phyloP scores from a whole-genome alignment of 1,140 invertebrate genomes.

The Papilio machaon region DNA sequence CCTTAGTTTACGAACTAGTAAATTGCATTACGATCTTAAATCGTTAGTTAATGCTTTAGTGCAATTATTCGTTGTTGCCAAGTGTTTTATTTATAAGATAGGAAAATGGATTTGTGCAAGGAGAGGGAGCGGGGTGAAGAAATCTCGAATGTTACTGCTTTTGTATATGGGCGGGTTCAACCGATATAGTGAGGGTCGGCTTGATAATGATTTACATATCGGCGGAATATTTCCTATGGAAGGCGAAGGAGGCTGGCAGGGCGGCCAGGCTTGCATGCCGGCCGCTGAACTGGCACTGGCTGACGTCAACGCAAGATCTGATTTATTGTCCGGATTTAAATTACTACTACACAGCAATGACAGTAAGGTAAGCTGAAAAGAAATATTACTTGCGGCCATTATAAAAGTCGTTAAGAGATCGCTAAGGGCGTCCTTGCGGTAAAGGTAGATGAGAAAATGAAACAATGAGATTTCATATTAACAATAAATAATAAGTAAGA shows the following conservation, averaged over 20 bases:
- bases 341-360: conserved; percentile 97
- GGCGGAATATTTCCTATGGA: conserved; percentile 98
- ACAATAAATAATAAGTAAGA: background rate
- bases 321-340: conserved; percentile 95
- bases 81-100: conserved; percentile 65
- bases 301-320: conserved; percentile 95
- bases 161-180: conserved; percentile 59
- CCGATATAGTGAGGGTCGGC: conserved; percentile 60
- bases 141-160: conserved; percentile 55
- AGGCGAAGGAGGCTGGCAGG: conserved; percentile 97
- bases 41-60: conserved; percentile 77
- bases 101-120: conserved; percentile 45
- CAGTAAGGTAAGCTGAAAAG: conserved; percentile 91
- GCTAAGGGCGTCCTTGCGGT: background rate
- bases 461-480: too few relatives aligned
- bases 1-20: conserved; percentile 75
- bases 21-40: conserved; percentile 66
- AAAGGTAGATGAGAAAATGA: too few relatives aligned
- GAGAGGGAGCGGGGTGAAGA: conserved; percentile 41
- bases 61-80: conserved; percentile 80
- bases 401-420: background rate
- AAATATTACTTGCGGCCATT: background rate
- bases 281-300: conserved; percentile 97
- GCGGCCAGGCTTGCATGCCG: conserved; percentile 96
- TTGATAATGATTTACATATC: conserved; percentile 91